Percentiles rank a stretch among this genome's conserved stretches.
phyloP scores from a whole-genome alignment of 2,797 vertebrate species.

The Sebastes umbrosus region DNA sequence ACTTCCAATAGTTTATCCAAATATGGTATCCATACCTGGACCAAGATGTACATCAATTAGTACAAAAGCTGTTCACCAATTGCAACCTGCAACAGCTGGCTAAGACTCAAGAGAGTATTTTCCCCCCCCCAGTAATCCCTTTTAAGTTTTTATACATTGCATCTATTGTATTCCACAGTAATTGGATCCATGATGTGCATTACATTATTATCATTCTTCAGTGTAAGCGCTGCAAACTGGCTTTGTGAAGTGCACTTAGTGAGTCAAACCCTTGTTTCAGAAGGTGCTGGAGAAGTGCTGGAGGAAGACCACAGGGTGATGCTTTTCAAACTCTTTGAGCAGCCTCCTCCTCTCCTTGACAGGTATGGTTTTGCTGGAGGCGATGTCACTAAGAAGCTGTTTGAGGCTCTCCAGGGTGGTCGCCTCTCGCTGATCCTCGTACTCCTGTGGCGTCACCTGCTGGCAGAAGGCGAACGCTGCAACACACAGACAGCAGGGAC shows the following conservation, averaged over 20 bases:
- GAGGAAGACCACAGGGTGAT: constrained; percentile 83
- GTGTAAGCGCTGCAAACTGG: not conserved
- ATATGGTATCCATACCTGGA: not conserved
- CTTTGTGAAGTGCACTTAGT: not conserved
- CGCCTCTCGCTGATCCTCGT: constrained; percentile 82
- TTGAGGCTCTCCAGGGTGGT: constrained; percentile 80
- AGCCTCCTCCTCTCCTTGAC: constrained; percentile 83
- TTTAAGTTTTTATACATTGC: not conserved
- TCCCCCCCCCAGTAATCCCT: not conserved
- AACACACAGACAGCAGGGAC: constrained; percentile 37
- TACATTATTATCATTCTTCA: not conserved
- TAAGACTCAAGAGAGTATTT: not conserved
- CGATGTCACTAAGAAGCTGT: constrained; percentile 79
- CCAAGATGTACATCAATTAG: not conserved
- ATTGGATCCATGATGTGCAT: no score
- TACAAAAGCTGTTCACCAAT: not conserved
- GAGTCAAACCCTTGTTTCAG: constrained; percentile 42
- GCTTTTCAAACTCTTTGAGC: constrained; percentile 86
- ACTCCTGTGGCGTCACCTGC: constrained; percentile 81
- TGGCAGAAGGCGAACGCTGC: constrained; percentile 89
- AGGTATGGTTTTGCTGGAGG: constrained; percentile 66
- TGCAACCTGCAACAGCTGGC: not conserved
- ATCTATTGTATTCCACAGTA: not conserved
- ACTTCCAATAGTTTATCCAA: not conserved
- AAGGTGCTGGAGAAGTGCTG: constrained; percentile 74